A percentile compares a stretch with the other conserved stretches of the same genome.
These are phyloP conservation scores for Papilio demoleus DNA, from an alignment of 2,888 invertebrate genomes.

Conservation along the genomic window DNA sequence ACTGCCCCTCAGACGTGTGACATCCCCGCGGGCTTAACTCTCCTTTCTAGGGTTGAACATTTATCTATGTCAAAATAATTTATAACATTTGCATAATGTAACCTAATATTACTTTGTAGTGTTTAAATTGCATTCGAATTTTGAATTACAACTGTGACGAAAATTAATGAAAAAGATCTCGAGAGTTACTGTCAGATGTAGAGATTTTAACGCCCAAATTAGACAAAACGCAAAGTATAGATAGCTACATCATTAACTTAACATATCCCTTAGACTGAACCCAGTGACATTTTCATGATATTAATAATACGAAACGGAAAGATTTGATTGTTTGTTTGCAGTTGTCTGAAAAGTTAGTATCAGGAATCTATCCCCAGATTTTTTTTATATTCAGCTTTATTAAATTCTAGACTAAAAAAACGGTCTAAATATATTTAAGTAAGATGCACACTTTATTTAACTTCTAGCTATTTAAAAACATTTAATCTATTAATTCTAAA, in stretches of 20 bases:
- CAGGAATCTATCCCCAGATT: no score
- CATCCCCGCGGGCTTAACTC: constrained; percentile 78
- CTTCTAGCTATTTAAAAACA: neutral
- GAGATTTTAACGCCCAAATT: no score
- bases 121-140: neutral
- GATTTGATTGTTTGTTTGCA: neutral
- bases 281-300: neutral
- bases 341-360: no score
- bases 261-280: neutral
- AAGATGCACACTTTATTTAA: neutral
- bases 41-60: constrained; percentile 55
- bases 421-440: no score
- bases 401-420: no score
- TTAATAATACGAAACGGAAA: no score
- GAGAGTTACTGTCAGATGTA: no score
- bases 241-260: neutral
- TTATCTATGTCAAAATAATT: constrained; percentile 9
- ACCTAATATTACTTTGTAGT: no score
- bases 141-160: neutral
- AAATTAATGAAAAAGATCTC: no score
- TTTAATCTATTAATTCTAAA: neutral
- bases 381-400: no score
- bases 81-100: neutral
- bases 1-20: constrained; percentile 76
- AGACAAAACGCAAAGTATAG: no score